phyloP scores from a whole-genome alignment of 2,113 vertebrate species.

The Aplodontia rufa region DNA sequence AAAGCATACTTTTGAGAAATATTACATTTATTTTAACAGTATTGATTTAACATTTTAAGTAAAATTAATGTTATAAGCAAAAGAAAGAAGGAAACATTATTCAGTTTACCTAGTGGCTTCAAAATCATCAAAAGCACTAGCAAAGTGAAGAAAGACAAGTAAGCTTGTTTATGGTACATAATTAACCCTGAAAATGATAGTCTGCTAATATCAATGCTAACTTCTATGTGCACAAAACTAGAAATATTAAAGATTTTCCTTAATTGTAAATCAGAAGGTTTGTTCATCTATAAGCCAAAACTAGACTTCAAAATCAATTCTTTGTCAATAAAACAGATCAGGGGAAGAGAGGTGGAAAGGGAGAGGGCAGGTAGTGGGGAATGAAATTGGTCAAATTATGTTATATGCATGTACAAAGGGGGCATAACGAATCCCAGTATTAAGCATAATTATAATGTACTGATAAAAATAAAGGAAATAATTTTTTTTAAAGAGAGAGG shows the following conservation, averaged over 20 bases:
- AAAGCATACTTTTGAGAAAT: conserved; percentile 16
- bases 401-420: too few relatives aligned
- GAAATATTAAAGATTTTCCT: not conserved
- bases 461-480: not conserved
- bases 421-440: too few relatives aligned
- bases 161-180: not conserved
- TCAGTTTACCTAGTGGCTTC: not conserved
- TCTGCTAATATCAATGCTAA: not conserved
- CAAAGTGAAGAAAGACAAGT: not conserved
- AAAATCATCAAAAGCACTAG: not conserved
- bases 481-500: too few relatives aligned
- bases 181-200: not conserved
- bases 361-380: too few relatives aligned
- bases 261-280: not conserved
- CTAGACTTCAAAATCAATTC: not conserved
- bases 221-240: not conserved
- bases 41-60: not conserved
- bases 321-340: not conserved
- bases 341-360: too few relatives aligned
- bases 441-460: too few relatives aligned
- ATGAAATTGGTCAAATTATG: too few relatives aligned
- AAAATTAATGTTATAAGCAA: conserved; percentile 24
- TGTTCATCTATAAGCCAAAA: not conserved
- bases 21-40: conserved; percentile 5
- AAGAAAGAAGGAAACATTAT: not conserved